These are phyloP conservation scores for Thelaira solivaga DNA, from an alignment of 2,888 invertebrate species.

Conservation along the genomic window DNA sequence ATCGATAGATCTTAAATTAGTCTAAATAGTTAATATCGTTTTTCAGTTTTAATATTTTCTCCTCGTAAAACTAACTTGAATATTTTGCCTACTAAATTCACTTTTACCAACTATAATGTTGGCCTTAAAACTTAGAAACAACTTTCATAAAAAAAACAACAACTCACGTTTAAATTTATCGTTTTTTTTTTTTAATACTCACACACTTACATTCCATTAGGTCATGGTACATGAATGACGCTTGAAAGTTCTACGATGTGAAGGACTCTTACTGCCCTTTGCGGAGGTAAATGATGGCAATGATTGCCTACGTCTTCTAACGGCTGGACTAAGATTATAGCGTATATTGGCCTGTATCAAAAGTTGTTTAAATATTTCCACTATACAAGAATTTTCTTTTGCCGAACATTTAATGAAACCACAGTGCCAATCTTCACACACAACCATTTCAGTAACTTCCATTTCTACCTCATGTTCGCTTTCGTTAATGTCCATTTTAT, in stretches of 20 bases:
- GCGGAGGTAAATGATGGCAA: slow-evolving; percentile 71
- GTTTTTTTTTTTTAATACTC: not conserved
- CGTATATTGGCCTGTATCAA: slow-evolving; percentile 78
- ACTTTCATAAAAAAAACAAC: not conserved
- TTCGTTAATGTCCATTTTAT: slow-evolving; percentile 81
- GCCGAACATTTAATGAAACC: slow-evolving; percentile 79
- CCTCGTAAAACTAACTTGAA: too few relatives aligned
- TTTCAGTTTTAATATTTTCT: too few relatives aligned
- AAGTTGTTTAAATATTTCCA: slow-evolving; percentile 78
- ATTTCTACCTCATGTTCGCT: slow-evolving; percentile 73
- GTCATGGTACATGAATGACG: slow-evolving; percentile 69
- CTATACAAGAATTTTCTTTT: slow-evolving; percentile 78
- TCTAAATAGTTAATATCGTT: too few relatives aligned
- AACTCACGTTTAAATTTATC: not conserved
- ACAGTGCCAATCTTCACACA: slow-evolving; percentile 78
- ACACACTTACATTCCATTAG: slow-evolving; percentile 52
- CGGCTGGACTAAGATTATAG: slow-evolving; percentile 78
- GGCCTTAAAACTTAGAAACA: too few relatives aligned
- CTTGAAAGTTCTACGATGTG: slow-evolving; percentile 66
- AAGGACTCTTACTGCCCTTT: slow-evolving; percentile 64
- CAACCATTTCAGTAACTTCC: slow-evolving; percentile 76
- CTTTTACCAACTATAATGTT: too few relatives aligned
- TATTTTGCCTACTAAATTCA: too few relatives aligned
- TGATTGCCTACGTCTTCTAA: slow-evolving; percentile 76
- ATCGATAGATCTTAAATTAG: too few relatives aligned